These are phyloP conservation scores for Brachionus plicatilis DNA, from an alignment of 1,140 invertebrate genomes.

Conservation along the genomic window DNA sequence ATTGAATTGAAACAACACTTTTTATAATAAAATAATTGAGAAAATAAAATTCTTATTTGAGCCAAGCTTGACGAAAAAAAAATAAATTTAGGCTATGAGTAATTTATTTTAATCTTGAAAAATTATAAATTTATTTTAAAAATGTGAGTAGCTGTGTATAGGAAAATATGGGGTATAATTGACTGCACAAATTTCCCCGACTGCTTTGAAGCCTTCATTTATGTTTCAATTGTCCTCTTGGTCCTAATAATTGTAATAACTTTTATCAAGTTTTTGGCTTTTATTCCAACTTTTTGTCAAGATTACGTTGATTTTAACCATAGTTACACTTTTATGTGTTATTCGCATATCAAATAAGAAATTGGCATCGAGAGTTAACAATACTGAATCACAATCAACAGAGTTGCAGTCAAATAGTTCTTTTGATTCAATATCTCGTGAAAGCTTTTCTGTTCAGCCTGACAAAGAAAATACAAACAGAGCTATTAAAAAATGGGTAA, in stretches of 20 bases:
- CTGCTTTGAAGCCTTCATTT: not conserved
- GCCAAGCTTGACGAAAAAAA: too few species aligned
- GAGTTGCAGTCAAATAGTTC: not conserved
- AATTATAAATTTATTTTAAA: not conserved
- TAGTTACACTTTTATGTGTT: not conserved
- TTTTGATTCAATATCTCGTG: not conserved
- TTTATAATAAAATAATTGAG: not conserved
- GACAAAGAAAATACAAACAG: not conserved
- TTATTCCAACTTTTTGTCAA: not conserved
- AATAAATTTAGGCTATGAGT: not conserved
- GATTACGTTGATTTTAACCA: not conserved
- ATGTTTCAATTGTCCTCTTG: not conserved
- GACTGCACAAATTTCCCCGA: not conserved
- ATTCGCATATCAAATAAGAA: not conserved
- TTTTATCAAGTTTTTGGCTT: not conserved
- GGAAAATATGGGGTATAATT: slow-evolving; percentile 12
- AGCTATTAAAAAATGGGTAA: not conserved
- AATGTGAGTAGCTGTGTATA: not conserved
- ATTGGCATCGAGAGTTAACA: not conserved
- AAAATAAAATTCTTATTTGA: too few species aligned
- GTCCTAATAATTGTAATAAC: not conserved
- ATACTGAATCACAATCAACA: not conserved
- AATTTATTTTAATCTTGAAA: not conserved
- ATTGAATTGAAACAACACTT: not conserved
- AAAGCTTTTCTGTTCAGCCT: not conserved